Base-by-base conservation (phyloP, 2,888 invertebrate species). In the Cactoblastis cactorum region DNA sequence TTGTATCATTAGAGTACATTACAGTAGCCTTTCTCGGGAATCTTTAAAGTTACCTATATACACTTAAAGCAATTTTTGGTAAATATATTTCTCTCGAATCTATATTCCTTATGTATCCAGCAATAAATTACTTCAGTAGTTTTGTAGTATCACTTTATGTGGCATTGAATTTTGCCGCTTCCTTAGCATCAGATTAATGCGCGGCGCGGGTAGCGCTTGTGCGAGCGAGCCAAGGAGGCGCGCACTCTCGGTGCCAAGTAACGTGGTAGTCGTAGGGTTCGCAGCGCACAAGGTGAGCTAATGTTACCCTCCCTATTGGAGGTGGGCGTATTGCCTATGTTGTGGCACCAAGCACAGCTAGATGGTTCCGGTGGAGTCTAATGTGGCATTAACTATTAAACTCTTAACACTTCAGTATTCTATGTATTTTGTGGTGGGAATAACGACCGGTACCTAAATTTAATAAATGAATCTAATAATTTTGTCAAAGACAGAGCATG, bases 1-100 rank as follows among this genome's bases (percentile, higher is more conserved):
- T 88, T 86, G 86, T 89, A 88, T 89, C 87, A 86, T 86, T 88
- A 88, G 87, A 86, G 85, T 88, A 88, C 87, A 88, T 87, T 85
- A 84, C 86, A 82, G 87, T 89, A 89, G 89, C 85, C 86, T 86
- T 87, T 88, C 86, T 87, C 83, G 80, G 77, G 80, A 85, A 84
- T 86, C 83, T 87, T 83, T 80, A 87, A 84, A 86, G 87, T 88
- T 89, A 89, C 87, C 88, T 89, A 86, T 88, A 87, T 87, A 87
- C 85, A 88, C 82, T 83, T 74, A 79, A 85, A 83, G 72, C 73
- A 78, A 83, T 80, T 86, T 86, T 89, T 85, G 86, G 85, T 84
- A 86, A 83, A 83, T 83, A 83, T 87, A 87, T 84, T 86, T 88
- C 85, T 87, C 88, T 88, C 80, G 80, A 86, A 85, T 85, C 84